Base-by-base conservation (phyloP, 2,113 vertebrate genomes). In the Cyprinus carpio region DNA sequence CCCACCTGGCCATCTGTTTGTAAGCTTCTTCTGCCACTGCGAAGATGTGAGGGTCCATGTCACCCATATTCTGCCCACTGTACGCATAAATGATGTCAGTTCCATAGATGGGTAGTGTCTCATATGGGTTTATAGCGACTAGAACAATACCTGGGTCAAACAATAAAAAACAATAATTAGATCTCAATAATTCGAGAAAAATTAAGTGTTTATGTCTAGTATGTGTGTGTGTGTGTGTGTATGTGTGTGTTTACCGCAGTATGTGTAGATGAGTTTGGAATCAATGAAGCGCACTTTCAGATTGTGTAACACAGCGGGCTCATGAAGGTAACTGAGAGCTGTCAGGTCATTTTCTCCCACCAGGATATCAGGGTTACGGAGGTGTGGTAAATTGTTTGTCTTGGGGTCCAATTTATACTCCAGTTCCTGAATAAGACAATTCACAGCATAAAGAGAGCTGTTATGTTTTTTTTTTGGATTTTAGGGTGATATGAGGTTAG, bases 41-140 rank as follows among this genome's bases (percentile, higher is more conserved):
- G 65, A 99, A 99, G 91, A 99, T 99, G 87, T 99, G 98, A 4
- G 98, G 98, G 88, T 99, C 98, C 98, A 99, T 99, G 90, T 99
- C 98, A 20, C 98, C 98, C 98, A 99, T 99, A 75, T 99, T 99
- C 92, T 99, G 98, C 49, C 97, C 98, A 23, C 98, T 99, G 92
- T 99, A 99, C 0, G 98, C 98, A 71, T 99, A 97, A 93, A 99
- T 99, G 92, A 99, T 99, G 85, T 99, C 98, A 18, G 97, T 90
- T 4, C 98, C 98, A 91, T 99, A 99, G 92, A 99, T 99, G 9
- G 96, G 97, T 90, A 99, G 93, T 5, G 96, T 96, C 86, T 99
- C 98, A 62, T 99, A 99, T 2, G 98, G 98, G 91, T 99, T 99
- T 93, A 99, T 98, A 91, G 98, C 98, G 89, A 99, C 98, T 88